Conservation (phyloP, 2,797 vertebrate species). For the Eupleurogrammus muticus region DNA sequence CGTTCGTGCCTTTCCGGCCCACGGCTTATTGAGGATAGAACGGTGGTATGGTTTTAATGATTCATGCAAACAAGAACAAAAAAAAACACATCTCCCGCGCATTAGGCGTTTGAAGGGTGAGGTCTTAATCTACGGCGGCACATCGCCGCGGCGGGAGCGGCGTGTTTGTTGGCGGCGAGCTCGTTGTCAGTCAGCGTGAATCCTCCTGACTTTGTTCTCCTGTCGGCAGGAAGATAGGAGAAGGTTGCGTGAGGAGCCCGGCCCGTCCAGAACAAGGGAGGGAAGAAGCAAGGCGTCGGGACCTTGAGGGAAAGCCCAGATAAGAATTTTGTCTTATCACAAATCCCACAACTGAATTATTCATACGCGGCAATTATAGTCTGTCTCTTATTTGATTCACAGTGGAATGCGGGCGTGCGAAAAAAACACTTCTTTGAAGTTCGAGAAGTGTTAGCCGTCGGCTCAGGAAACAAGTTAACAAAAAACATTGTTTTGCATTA, state of each 20-base stretch:
- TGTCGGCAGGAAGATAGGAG: constrained; percentile 62
- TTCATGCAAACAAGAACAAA: constrained; percentile 8
- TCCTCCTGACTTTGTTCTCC: constrained; percentile 65
- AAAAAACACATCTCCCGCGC: neutral
- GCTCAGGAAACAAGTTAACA: constrained; percentile 67
- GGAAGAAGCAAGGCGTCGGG: constrained; percentile 47
- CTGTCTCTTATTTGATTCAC: constrained; percentile 70
- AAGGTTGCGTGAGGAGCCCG: constrained; percentile 44
- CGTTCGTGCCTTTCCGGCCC: neutral
- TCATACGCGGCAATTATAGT: constrained; percentile 72
- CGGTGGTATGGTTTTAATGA: constrained; percentile 36
- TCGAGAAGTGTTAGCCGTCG: constrained; percentile 60
- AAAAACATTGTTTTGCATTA: constrained; percentile 56
- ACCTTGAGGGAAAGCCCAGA: constrained; percentile 69
- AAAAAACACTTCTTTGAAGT: constrained; percentile 71
- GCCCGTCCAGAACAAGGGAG: constrained; percentile 53
- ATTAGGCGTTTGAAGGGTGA: constrained; percentile 46
- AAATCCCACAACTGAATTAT: constrained; percentile 77
- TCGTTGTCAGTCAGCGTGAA: constrained; percentile 43
- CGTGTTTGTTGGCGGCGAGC: constrained; percentile 44
- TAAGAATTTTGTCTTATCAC: constrained; percentile 74
- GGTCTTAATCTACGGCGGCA: constrained; percentile 57
- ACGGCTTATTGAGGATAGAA: constrained; percentile 29
- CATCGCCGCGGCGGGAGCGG: constrained; percentile 29
- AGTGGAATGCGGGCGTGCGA: constrained; percentile 62